Evolutionary conservation across 2,888 invertebrate genomes (phyloP).

Genomic region (Hyalella azteca): DNA sequence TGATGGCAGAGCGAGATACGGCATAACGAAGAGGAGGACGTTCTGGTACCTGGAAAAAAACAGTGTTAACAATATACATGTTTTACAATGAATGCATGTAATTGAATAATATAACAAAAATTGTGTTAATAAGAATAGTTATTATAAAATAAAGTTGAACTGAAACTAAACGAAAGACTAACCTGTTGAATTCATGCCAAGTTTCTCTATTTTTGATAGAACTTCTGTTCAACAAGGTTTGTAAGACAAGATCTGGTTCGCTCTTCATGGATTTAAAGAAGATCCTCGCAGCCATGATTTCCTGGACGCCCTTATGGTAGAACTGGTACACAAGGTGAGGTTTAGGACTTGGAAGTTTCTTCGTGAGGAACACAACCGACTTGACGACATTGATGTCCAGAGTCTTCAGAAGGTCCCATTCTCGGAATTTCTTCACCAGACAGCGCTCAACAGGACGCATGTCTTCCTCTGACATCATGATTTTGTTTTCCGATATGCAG

Average conservation of each 20-base stretch:
- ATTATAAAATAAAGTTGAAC: too few species aligned
- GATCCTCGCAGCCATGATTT: conserved; percentile 10
- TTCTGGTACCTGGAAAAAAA: background rate
- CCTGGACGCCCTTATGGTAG: background rate
- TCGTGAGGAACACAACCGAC: background rate
- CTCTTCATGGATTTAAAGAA: background rate
- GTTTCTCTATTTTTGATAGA: background rate
- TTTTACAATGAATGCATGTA: too few species aligned
- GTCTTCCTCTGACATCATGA: background rate
- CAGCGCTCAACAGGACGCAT: background rate
- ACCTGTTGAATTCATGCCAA: background rate
- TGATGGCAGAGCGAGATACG: background rate
- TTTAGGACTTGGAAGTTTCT: background rate
- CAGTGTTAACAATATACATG: too few species aligned
- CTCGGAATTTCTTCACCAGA: background rate
- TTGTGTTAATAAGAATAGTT: too few species aligned
- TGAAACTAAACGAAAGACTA: too few species aligned
- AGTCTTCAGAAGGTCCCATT: background rate
- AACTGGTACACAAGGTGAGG: background rate
- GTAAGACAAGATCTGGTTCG: background rate
- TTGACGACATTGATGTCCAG: background rate
- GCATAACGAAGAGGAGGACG: background rate
- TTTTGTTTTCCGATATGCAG: conserved; percentile 8
- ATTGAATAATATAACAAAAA: too few species aligned
- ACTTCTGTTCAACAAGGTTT: background rate